A percentile compares a stretch with the other conserved stretches of the same genome.
phyloP scores from a whole-genome alignment of 2,888 invertebrate genomes.

The Eulithis prunata region DNA sequence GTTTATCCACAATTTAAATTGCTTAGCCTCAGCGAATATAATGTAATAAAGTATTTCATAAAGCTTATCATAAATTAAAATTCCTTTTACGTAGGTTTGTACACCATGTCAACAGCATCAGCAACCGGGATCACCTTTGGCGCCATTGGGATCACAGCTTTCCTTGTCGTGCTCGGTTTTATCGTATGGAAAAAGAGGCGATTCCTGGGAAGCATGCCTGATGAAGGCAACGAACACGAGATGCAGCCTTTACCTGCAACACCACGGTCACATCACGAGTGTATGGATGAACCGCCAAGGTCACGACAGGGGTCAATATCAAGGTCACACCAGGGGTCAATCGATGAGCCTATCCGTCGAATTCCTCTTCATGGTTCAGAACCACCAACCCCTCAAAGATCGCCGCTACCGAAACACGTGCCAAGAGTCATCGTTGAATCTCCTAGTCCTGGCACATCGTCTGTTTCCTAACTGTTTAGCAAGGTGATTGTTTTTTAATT shows the following conservation, averaged over 20 bases:
- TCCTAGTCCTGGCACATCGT: constrained; percentile 57
- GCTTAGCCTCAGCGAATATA: no score
- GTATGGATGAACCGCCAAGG: constrained; percentile 7
- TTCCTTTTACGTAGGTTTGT: constrained; percentile 56
- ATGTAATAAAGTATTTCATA: not conserved
- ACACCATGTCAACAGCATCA: constrained; percentile 74
- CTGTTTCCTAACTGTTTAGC: constrained; percentile 7
- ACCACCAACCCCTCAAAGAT: constrained; percentile 19
- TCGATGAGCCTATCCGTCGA: constrained; percentile 24
- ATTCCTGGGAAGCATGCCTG: constrained; percentile 52
- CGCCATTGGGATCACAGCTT: constrained; percentile 52
- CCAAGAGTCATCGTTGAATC: constrained; percentile 61
- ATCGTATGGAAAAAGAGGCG: constrained; percentile 66
- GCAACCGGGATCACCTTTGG: constrained; percentile 69
- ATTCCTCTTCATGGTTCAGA: constrained; percentile 22
- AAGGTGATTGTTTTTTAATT: no score
- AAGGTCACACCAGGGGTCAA: constrained; percentile 16
- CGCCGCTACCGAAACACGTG: constrained; percentile 24
- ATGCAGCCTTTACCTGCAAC: constrained; percentile 40
- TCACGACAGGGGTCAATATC: constrained; percentile 14
- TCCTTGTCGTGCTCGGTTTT: constrained; percentile 57
- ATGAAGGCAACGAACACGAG: constrained; percentile 55
- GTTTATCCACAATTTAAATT: no score
- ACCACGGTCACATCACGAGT: constrained; percentile 12
- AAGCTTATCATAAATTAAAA: constrained; percentile 6